Percentiles rank a stretch among this genome's conserved stretches.
Conservation (phyloP, 2,888 invertebrate genomes). For the Diachrysia chrysitis region DNA sequence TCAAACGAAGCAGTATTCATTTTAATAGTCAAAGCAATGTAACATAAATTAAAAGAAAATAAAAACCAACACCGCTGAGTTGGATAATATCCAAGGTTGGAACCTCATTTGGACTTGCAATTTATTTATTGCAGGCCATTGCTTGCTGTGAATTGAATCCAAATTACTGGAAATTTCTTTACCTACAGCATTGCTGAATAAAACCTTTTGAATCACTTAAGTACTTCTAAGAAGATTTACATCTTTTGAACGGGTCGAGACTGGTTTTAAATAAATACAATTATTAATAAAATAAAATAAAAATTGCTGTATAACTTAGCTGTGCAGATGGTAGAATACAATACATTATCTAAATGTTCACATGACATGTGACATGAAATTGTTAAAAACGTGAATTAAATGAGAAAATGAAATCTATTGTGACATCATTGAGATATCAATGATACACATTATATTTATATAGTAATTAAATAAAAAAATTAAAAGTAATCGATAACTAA, state of each 20-base stretch:
- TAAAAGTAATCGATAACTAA: too few relatives aligned
- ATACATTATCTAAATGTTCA: background rate
- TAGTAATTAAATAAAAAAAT: too few relatives aligned
- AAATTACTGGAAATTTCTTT: conserved; percentile 78
- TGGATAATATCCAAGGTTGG: conserved; percentile 82
- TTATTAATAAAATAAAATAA: too few relatives aligned
- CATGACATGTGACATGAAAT: too few relatives aligned
- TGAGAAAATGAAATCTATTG: too few relatives aligned
- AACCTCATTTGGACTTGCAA: conserved; percentile 82
- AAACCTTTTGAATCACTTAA: conserved; percentile 13
- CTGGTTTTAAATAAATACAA: too few relatives aligned
- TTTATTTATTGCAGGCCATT: conserved; percentile 81
- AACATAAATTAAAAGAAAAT: conserved; percentile 76
- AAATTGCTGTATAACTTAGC: too few relatives aligned
- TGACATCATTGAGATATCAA: too few relatives aligned
- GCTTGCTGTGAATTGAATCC: conserved; percentile 82
- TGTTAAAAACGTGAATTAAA: too few relatives aligned
- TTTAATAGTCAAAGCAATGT: conserved; percentile 62
- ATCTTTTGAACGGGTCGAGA: background rate
- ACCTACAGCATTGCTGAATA: conserved; percentile 58
- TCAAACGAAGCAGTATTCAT: too few relatives aligned
- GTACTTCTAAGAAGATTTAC: background rate
- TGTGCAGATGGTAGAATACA: too few relatives aligned
- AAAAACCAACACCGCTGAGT: conserved; percentile 70
- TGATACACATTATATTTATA: too few relatives aligned